Conservation (phyloP, 2,888 invertebrate species). For the Ceraclea dissimilis region DNA sequence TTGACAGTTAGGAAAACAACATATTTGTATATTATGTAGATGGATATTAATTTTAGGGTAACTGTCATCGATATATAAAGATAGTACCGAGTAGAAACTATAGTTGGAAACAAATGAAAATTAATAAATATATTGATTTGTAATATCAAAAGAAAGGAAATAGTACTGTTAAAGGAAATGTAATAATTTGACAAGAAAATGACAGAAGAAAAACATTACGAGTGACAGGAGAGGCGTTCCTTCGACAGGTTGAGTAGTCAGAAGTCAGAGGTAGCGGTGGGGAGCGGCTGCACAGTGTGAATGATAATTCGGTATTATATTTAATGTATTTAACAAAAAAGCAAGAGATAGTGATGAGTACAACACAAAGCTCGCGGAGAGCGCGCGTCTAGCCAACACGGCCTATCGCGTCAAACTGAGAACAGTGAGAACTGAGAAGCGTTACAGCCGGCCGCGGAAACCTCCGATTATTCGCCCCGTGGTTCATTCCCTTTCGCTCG, state of each 20-base stretch:
- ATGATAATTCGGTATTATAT: constrained; percentile 13
- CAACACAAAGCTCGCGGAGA: constrained; percentile 24
- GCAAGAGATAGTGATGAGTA: constrained; percentile 18
- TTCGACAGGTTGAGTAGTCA: constrained; percentile 7
- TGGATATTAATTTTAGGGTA: too few species aligned
- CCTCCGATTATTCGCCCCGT: constrained; percentile 9
- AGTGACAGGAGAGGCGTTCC: constrained; percentile 15
- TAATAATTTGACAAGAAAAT: constrained; percentile 3
- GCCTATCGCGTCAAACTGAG: constrained; percentile 26
- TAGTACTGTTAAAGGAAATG: neutral
- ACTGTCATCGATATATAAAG: too few species aligned
- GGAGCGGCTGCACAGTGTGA: constrained; percentile 4
- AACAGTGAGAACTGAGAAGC: neutral
- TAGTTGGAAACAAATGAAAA: neutral
- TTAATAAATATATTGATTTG: neutral
- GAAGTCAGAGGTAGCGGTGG: constrained; percentile 4
- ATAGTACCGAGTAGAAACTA: neutral
- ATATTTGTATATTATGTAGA: neutral
- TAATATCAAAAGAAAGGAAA: neutral
- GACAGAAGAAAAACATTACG: constrained; percentile 3
- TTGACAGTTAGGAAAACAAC: neutral
- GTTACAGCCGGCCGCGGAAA: constrained; percentile 2
- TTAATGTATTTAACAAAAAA: constrained; percentile 19
- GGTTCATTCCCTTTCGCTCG: constrained; percentile 11
- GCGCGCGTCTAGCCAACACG: constrained; percentile 26